Conservation (phyloP, 2,888 invertebrate genomes). For the Chesias legatella region DNA sequence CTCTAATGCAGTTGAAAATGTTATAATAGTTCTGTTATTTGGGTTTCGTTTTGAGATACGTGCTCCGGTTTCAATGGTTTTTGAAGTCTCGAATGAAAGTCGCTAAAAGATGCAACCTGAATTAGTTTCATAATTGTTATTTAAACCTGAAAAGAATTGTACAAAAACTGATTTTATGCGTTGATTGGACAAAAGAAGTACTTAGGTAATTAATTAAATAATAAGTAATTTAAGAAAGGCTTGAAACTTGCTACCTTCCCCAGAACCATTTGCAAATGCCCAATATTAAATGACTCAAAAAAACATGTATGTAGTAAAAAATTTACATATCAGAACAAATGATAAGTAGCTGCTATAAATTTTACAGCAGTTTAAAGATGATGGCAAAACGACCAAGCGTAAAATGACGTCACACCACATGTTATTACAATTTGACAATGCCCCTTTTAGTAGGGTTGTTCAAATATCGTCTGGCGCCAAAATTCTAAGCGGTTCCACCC, state of each 20-base stretch:
- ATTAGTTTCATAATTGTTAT: too few relatives aligned
- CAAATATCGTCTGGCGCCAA: conserved; percentile 68
- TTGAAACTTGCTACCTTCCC: too few relatives aligned
- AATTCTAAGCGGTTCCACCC: conserved; percentile 48
- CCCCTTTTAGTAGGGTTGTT: conserved; percentile 45
- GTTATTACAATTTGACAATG: conserved; percentile 37
- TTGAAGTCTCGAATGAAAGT: too few relatives aligned
- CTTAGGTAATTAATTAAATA: too few relatives aligned
- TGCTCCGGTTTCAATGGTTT: neutral
- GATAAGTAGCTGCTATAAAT: neutral
- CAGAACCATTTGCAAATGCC: too few relatives aligned
- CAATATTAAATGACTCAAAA: too few relatives aligned
- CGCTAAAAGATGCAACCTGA: too few relatives aligned
- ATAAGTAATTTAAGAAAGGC: too few relatives aligned
- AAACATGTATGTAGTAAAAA: neutral
- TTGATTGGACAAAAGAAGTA: too few relatives aligned
- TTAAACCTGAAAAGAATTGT: too few relatives aligned
- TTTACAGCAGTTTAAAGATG: neutral
- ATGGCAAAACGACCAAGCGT: neutral
- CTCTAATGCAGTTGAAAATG: conserved; percentile 1
- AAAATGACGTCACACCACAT: conserved; percentile 30
- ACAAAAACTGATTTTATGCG: too few relatives aligned
- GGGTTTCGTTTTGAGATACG: neutral
- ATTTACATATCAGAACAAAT: neutral
- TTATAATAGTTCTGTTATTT: too few relatives aligned